Base-by-base conservation (phyloP, 2,888 invertebrate genomes). In the Calameuta filiformis region DNA sequence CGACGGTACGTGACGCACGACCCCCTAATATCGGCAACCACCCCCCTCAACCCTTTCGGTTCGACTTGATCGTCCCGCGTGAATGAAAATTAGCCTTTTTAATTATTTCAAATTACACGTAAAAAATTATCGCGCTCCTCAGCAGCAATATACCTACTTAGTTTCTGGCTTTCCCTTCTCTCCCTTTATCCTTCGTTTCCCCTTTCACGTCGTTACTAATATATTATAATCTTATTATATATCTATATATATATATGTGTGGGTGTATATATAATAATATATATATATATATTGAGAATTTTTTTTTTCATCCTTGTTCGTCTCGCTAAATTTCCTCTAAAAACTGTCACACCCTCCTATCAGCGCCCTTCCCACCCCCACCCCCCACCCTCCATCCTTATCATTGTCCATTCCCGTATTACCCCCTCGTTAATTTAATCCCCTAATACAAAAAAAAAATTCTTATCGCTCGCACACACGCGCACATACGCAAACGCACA, bases 21-120 rank as follows among this genome's bases (percentile, higher is more conserved):
- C n/a, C n/a, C n/a, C n/a, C n/a, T n/a, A n/a, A n/a, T n/a, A n/a
- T 80, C 80, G 85, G 86, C 89, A 89, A 89, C 86, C 87, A 83
- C 87, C 83, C 83, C 80, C 76, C 80, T 35, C 12, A 35, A 79
- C 81, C 77, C 68, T 68, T 74, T 79, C 68, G 73, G 56, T 35
- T 35, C 68, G 33, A 77, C 35, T 35, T 3, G 35, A 35, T 35
- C 11, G 35, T 35, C 12, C 35, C 35, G 35, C 35, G 35, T 11
- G 12, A 35, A 35, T 35, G 12, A 35, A 35, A 35, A 12, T 35
- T 3, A 35, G 0, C 35, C 35, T 35, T 35, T 35, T 35, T 12
- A 37, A 15, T 76, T 35, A 37, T 34, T 69, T 78, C 37, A 73
- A 56, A 82, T 81, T 82, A 81, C 83, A 80, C 82, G 81, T 83